A percentile compares a stretch with the other conserved stretches of the same genome.
phyloP scores from a whole-genome alignment of 2,888 invertebrate genomes.

The Temnothorax unifasciatus region DNA sequence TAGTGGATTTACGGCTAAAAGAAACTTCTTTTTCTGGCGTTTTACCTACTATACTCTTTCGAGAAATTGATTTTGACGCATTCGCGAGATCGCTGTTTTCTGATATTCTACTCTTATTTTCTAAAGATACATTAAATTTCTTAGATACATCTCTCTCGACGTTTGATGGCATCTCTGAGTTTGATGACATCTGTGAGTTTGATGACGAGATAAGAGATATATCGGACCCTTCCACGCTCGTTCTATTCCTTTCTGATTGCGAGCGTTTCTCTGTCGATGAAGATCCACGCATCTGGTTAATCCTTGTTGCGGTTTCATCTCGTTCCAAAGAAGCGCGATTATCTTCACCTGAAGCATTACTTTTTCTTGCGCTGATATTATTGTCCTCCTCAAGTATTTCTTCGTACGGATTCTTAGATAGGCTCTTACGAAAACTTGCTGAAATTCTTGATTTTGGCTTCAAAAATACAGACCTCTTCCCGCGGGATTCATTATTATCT shows the following conservation, averaged over 20 bases:
- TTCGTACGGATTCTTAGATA: not conserved
- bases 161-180: not conserved
- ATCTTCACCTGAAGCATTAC: not conserved
- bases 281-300: not conserved
- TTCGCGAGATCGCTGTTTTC: not conserved
- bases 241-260: not conserved
- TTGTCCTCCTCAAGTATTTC: slow-evolving; percentile 4
- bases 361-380: not conserved
- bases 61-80: not conserved
- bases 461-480: not conserved
- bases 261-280: not conserved
- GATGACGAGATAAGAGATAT: no score
- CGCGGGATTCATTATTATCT: not conserved
- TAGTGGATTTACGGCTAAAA: not conserved
- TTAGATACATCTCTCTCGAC: not conserved
- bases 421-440: not conserved
- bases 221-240: no score
- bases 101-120: not conserved
- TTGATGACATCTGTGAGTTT: no score
- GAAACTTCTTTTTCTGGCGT: not conserved
- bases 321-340: not conserved
- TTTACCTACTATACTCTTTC: not conserved
- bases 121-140: not conserved
- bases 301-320: not conserved
- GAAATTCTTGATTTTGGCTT: slow-evolving; percentile 42